Percentiles rank a stretch among this genome's conserved stretches.
Conservation (phyloP, 1,140 invertebrate genomes). For the Meteorus sp. region DNA sequence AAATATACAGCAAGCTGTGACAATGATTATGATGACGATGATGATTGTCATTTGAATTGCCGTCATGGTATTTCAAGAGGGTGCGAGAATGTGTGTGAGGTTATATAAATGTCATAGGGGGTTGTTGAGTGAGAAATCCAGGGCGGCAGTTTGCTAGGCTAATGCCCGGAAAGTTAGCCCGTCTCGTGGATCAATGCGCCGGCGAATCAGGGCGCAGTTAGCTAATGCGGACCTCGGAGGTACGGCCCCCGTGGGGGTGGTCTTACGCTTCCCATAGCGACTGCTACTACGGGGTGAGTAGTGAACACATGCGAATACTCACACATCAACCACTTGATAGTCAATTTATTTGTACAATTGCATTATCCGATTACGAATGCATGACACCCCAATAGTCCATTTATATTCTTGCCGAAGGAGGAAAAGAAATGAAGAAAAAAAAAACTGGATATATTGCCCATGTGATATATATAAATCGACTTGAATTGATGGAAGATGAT, state of each 20-base stretch:
- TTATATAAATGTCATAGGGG: not conserved
- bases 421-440: not conserved
- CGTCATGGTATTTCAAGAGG: no score
- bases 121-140: conserved; percentile 8
- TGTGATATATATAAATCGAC: conserved; percentile 22
- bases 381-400: no score
- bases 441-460: no score
- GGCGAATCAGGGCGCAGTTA: conserved; percentile 51
- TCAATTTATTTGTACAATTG: no score
- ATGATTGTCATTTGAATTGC: no score
- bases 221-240: conserved; percentile 43
- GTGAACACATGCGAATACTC: not conserved
- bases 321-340: no score
- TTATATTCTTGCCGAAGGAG: no score
- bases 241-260: conserved; percentile 44
- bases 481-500: not conserved
- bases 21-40: not conserved
- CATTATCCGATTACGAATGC: no score
- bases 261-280: conserved; percentile 28
- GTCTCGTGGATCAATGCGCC: conserved; percentile 42
- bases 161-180: conserved; percentile 42
- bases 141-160: conserved; percentile 25
- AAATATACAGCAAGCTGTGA: not conserved
- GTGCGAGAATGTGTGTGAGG: no score
- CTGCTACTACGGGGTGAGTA: not conserved